These are phyloP conservation scores for Sciurus vulgaris DNA, from an alignment of 2,797 vertebrate genomes.

Conservation along the genomic window DNA sequence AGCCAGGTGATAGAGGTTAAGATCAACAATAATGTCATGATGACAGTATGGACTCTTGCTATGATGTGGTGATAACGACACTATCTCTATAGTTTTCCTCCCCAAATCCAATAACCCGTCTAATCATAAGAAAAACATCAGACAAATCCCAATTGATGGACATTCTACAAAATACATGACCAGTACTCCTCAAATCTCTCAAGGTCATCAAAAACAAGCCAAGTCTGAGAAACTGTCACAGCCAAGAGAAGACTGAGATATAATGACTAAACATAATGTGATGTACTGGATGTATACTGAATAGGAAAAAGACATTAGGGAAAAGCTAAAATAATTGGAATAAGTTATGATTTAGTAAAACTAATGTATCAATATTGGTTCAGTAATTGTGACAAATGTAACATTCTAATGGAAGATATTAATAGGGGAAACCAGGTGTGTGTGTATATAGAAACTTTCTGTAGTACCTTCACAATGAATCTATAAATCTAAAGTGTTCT, in stretches of 20 bases:
- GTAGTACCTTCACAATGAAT: not conserved
- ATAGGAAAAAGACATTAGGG: not conserved
- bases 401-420: not conserved
- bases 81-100: not conserved
- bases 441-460: not conserved
- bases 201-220: constrained; percentile 42
- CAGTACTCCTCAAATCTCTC: not conserved
- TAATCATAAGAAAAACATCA: constrained; percentile 25
- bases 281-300: not conserved
- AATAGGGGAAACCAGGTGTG: not conserved
- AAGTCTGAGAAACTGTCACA: constrained; percentile 22
- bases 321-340: constrained; percentile 49
- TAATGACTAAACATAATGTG: constrained; percentile 32
- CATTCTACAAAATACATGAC: constrained; percentile 38
- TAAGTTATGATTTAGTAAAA: constrained; percentile 5
- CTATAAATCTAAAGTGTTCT: constrained; percentile 42
- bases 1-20: not conserved
- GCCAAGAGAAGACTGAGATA: not conserved
- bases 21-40: not conserved
- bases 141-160: not conserved
- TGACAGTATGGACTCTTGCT: not conserved
- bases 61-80: not conserved
- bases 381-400: constrained; percentile 46
- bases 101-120: not conserved
- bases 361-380: not conserved